Evolutionary conservation across 1,140 invertebrate genomes (phyloP).

Genomic region (Dryas iulia): DNA sequence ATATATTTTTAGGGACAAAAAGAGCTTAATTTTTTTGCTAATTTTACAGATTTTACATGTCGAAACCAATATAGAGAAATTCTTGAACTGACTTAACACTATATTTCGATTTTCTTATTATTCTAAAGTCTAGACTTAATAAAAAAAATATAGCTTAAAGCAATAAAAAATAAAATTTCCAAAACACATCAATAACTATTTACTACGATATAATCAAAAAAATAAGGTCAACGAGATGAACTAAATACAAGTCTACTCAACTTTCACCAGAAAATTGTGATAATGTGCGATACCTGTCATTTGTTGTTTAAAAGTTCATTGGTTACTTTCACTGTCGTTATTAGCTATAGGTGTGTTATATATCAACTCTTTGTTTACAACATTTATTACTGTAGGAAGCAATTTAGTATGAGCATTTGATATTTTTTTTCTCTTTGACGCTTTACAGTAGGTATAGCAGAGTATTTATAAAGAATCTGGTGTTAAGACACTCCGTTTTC

Average conservation of each 20-base stretch:
- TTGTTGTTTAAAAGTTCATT: constrained; percentile 55
- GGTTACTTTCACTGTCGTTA: constrained; percentile 60
- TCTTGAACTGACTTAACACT: no score
- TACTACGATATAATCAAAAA: neutral
- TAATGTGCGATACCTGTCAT: constrained; percentile 63
- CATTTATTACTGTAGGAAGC: constrained; percentile 26
- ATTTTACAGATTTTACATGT: no score
- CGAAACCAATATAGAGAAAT: no score
- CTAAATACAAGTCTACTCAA: constrained; percentile 29
- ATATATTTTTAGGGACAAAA: no score
- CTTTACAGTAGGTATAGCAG: no score
- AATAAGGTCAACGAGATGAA: constrained; percentile 19
- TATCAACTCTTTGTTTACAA: constrained; percentile 36
- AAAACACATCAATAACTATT: neutral
- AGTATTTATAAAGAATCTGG: no score
- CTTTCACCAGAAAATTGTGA: constrained; percentile 60
- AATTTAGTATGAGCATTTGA: neutral
- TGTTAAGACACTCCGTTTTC: no score
- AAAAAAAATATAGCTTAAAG: no score
- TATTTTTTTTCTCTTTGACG: no score
- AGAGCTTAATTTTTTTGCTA: no score
- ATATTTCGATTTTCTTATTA: no score
- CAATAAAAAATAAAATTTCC: neutral
- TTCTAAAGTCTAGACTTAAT: no score
- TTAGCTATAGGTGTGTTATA: constrained; percentile 17